These are phyloP conservation scores for Manduca sexta DNA, from an alignment of 1,140 invertebrate species.

Conservation along the genomic window DNA sequence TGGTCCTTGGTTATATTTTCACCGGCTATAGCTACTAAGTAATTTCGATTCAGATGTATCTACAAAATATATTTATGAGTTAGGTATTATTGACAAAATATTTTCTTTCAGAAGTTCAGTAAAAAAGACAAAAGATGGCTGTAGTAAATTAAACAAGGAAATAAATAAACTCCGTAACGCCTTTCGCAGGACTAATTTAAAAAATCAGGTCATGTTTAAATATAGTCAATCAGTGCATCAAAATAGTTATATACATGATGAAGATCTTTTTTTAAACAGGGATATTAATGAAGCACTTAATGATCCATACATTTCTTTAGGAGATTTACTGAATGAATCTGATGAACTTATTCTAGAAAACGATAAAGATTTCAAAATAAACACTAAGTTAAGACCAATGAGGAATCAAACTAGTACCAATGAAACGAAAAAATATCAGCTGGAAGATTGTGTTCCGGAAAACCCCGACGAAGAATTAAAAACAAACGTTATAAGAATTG, in stretches of 20 bases:
- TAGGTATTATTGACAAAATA: not conserved
- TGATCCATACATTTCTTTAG: conserved; percentile 3
- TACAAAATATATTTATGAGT: too few species aligned
- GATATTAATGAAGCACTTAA: conserved; percentile 5
- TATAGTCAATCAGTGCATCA: conserved; percentile 17
- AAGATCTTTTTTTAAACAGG: not conserved
- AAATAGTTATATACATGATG: not conserved
- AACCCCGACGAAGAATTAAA: not conserved
- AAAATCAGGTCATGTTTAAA: conserved; percentile 36
- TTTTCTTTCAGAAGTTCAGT: conserved; percentile 27
- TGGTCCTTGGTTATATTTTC: too few species aligned
- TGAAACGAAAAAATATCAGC: not conserved
- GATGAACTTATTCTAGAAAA: conserved; percentile 33
- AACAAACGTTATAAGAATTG: not conserved
- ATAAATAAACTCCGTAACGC: conserved; percentile 31
- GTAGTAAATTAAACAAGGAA: conserved; percentile 30
- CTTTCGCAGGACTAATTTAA: conserved; percentile 34
- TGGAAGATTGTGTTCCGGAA: not conserved
- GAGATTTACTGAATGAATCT: conserved; percentile 16
- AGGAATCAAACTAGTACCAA: not conserved
- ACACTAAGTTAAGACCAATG: conserved; percentile 11
- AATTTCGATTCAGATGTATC: too few species aligned
- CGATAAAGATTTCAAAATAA: conserved; percentile 35
- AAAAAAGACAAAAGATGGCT: conserved; percentile 15
- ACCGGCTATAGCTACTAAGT: too few species aligned